Base-by-base conservation (phyloP, 2,888 invertebrate species). In the Germaria angustata region DNA sequence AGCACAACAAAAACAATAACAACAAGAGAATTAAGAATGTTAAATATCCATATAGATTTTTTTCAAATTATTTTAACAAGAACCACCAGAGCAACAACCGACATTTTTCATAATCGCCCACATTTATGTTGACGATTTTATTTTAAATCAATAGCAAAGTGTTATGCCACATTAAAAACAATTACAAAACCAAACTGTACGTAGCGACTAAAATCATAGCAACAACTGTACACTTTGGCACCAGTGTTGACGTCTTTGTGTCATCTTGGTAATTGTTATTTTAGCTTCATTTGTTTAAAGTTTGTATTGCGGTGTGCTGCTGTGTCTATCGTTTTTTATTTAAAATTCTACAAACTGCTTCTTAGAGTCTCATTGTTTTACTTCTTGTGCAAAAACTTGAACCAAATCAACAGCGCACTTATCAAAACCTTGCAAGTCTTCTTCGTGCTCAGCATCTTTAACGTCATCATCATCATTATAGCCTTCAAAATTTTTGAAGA, bases 271-370 rank as follows among this genome's bases (percentile, higher is more conserved):
- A 41, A 34, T 61, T 20, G 34, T 69, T 71, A 46, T 63, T 53
- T 78, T 55, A 32, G 46, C 28, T 39, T 59, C 39, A 11, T 41
- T 72, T 78, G 46, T 71, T 78, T 49, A 49, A 71, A 39, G 6
- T 11, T 9, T 41, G 15, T 49, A 11, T 28, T 57, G 69, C 36
- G 1, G 36, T 13, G 13, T 41, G 7, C 51, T 76, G 20, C 11
- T 53, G 53, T 51, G 24, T 51, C 61, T 22, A 46, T 28, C 46
- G 46, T 69, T 63, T 71, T 63, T 13, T 15, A 55, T 71, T 78
- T 46, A 17, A 55, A 65, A 4, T 55, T 28, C 17, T 20, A 24
- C 32, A 53, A 65, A 15, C 13, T 22, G 53, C 32, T 34, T 15
- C 17, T 34, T 11, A 9, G 24, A 15, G 2, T 11, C 24, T 2